Percentiles rank a stretch among this genome's conserved stretches.
phyloP scores from a whole-genome alignment of 1,140 invertebrate species.

The Drosophila pallidifrons region DNA sequence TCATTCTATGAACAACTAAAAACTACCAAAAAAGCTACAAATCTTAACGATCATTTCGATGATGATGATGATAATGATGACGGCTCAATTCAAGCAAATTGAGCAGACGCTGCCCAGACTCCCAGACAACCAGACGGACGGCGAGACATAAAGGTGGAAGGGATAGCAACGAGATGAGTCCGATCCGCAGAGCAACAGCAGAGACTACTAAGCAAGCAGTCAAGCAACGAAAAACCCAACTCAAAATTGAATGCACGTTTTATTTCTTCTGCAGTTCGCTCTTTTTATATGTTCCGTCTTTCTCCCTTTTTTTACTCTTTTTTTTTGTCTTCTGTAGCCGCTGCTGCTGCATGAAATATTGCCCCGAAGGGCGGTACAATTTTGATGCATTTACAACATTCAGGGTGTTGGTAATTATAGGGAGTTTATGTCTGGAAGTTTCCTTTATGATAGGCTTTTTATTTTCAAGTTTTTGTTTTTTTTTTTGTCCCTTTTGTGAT shows the following conservation, averaged over 20 bases:
- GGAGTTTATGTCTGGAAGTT: slow-evolving; percentile 84
- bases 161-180: slow-evolving; percentile 22
- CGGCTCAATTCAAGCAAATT: slow-evolving; percentile 64
- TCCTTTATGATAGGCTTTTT: slow-evolving; percentile 73
- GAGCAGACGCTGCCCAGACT: slow-evolving; percentile 9
- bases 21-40: slow-evolving; percentile 6
- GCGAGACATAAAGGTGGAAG: slow-evolving; percentile 6
- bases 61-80: slow-evolving; percentile 43
- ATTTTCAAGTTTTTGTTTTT: slow-evolving; percentile 50
- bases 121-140: neutral
- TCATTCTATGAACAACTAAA: slow-evolving; percentile 35
- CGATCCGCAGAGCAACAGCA: slow-evolving; percentile 19
- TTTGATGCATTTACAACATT: slow-evolving; percentile 84
- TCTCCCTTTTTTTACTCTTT: slow-evolving; percentile 17
- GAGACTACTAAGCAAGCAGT: neutral
- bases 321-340: slow-evolving; percentile 40
- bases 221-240: slow-evolving; percentile 32
- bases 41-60: slow-evolving; percentile 28
- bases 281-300: slow-evolving; percentile 6
- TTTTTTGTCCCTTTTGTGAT: slow-evolving; percentile 14
- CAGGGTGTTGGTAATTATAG: slow-evolving; percentile 85
- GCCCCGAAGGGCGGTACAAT: slow-evolving; percentile 78
- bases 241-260: slow-evolving; percentile 64
- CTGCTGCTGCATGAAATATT: slow-evolving; percentile 62
- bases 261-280: slow-evolving; percentile 23